A percentile compares a stretch with the other conserved stretches of the same genome.
These are phyloP conservation scores for Scortum barcoo DNA, from an alignment of 2,113 vertebrate species.

Conservation along the genomic window DNA sequence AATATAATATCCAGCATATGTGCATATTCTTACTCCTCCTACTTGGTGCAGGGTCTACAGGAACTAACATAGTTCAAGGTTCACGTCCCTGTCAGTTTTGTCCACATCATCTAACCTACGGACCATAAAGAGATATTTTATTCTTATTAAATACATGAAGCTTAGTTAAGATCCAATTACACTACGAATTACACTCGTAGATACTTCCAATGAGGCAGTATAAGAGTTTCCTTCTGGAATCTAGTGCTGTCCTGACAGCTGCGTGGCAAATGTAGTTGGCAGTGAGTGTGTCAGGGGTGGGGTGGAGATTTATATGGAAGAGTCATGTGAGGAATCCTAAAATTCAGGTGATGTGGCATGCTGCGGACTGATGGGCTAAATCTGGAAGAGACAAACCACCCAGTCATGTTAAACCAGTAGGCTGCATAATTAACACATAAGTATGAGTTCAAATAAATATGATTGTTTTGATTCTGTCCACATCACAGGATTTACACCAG, in stretches of 20 bases:
- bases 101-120: not conserved
- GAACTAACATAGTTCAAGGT: not conserved
- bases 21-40: not conserved
- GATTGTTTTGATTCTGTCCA: constrained; percentile 1
- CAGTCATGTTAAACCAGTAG: not conserved
- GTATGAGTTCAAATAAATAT: not conserved
- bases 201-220: not conserved
- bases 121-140: not conserved
- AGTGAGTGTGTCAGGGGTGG: constrained; percentile 9
- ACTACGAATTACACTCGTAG: not conserved
- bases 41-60: not conserved
- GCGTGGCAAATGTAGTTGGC: constrained; percentile 10
- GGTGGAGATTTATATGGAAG: constrained; percentile 15
- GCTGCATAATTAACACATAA: not conserved
- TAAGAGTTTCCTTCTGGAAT: not conserved
- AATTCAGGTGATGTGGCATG: constrained; percentile 38
- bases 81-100: not conserved
- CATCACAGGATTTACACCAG: not conserved
- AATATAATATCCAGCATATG: too few species aligned
- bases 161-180: not conserved
- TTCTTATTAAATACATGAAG: not conserved
- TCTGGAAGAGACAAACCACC: not conserved
- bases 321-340: constrained; percentile 47
- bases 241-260: constrained; percentile 31
- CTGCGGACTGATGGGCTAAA: constrained; percentile 2